Conservation (phyloP, 2,888 invertebrate species). For the Anagyrus pseudococci region DNA sequence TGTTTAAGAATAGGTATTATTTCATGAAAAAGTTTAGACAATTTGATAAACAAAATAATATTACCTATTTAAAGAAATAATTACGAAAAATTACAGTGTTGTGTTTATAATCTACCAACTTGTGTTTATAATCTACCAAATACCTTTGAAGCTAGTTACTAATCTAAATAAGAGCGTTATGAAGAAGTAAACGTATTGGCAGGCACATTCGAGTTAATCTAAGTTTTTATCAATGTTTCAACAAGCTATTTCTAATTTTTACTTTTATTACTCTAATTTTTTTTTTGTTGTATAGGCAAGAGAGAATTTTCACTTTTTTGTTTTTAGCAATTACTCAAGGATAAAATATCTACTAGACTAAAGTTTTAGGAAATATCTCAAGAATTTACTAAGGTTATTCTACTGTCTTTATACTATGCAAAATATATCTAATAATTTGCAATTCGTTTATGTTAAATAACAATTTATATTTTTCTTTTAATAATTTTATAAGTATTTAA, state of each 20-base stretch:
- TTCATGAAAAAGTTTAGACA: too few relatives aligned
- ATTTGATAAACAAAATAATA: too few relatives aligned
- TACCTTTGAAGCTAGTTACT: conserved; percentile 55
- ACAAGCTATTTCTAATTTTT: conserved; percentile 38
- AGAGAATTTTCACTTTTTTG: conserved; percentile 41
- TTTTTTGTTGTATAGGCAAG: conserved; percentile 26
- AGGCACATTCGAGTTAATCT: conserved; percentile 61
- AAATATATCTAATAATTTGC: conserved; percentile 33
- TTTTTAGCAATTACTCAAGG: conserved; percentile 42
- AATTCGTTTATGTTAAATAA: conserved; percentile 25
- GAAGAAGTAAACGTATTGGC: conserved; percentile 59
- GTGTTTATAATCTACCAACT: neutral
- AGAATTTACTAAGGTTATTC: conserved; percentile 28
- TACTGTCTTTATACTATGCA: conserved; percentile 32
- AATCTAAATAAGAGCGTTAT: conserved; percentile 58
- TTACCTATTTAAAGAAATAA: too few relatives aligned
- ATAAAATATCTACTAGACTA: conserved; percentile 44
- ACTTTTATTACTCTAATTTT: conserved; percentile 39
- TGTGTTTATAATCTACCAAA: conserved; percentile 45
- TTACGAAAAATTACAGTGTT: neutral
- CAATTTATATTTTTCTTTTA: conserved; percentile 7
- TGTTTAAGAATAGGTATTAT: too few relatives aligned
- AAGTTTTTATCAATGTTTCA: conserved; percentile 40
- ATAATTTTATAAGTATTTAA: conserved; percentile 17
- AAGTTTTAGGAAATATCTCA: conserved; percentile 24